A percentile compares a stretch with the other conserved stretches of the same genome.
These are phyloP conservation scores for Mesocricetus auratus DNA, from an alignment of 2,113 vertebrate species.

Conservation along the genomic window DNA sequence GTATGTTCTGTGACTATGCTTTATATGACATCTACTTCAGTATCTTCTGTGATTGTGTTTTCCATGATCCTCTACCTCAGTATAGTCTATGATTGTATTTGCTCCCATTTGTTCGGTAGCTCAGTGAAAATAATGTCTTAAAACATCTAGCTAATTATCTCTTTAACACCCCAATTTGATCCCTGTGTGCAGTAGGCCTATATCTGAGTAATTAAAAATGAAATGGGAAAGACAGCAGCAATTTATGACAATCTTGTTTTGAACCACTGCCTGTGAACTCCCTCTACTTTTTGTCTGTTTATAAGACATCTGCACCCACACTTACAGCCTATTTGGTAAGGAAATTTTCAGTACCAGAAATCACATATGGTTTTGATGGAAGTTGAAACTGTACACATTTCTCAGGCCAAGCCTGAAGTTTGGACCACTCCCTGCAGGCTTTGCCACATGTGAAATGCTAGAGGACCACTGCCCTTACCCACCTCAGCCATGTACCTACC, in stretches of 20 bases:
- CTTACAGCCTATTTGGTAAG: slow-evolving; percentile 40
- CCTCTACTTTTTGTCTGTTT: slow-evolving; percentile 30
- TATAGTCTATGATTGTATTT: slow-evolving; percentile 44
- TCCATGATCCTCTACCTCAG: not conserved
- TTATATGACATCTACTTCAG: not conserved
- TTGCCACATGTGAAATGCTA: slow-evolving; percentile 8
- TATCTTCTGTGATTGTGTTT: slow-evolving; percentile 43
- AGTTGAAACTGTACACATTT: slow-evolving; percentile 49
- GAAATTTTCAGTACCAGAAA: slow-evolving; percentile 60
- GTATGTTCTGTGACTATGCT: slow-evolving; percentile 30
- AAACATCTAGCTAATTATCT: slow-evolving; percentile 50
- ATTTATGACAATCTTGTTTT: slow-evolving; percentile 40
- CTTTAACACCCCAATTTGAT: slow-evolving; percentile 27
- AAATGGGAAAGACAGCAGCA: slow-evolving; percentile 29
- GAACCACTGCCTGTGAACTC: not conserved
- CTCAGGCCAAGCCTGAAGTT: slow-evolving; percentile 50
- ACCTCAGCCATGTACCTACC: not conserved
- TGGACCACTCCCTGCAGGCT: not conserved
- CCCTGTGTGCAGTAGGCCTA: not conserved
- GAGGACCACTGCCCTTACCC: slow-evolving; percentile 17
- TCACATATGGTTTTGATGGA: slow-evolving; percentile 67
- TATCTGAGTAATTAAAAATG: slow-evolving; percentile 29
- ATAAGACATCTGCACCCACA: slow-evolving; percentile 12
- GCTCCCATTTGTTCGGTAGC: slow-evolving; percentile 36
- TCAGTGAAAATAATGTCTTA: slow-evolving; percentile 63